Percentiles rank a stretch among this genome's conserved stretches.
These are phyloP conservation scores for Pachyuromys duprasi DNA, from an alignment of 2,797 vertebrate species.

Conservation along the genomic window DNA sequence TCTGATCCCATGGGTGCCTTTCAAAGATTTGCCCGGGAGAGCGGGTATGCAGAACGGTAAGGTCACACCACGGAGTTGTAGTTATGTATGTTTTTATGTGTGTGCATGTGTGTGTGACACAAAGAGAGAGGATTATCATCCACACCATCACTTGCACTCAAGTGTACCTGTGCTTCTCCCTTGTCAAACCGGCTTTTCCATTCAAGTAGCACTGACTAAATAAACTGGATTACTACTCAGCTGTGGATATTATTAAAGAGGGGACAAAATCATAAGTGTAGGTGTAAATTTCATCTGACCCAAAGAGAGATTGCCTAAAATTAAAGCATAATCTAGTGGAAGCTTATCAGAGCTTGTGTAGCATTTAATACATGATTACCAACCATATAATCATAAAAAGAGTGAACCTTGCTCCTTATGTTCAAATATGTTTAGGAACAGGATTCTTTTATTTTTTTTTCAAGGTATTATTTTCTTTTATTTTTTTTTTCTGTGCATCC, in stretches of 20 bases:
- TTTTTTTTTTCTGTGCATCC: too few species aligned
- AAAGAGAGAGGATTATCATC: too few species aligned
- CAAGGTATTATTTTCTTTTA: not conserved
- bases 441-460: not conserved
- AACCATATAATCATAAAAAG: not conserved
- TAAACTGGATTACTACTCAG: constrained; percentile 46
- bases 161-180: not conserved
- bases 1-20: constrained; percentile 93
- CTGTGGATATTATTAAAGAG: constrained; percentile 15
- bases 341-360: not conserved
- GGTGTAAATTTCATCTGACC: constrained; percentile 2
- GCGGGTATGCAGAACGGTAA: constrained; percentile 89
- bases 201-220: constrained; percentile 13
- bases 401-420: not conserved
- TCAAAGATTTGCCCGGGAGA: constrained; percentile 92
- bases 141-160: not conserved
- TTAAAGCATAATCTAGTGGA: not conserved
- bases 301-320: constrained; percentile 5
- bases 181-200: not conserved
- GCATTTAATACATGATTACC: constrained; percentile 1
- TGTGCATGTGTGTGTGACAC: not conserved
- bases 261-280: not conserved
- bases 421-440: not conserved
- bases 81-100: not conserved
- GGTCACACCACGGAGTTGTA: not conserved